Evolutionary conservation across 35 echinoderm and acorn worm genomes (phyloP).

Genomic region (Strongylocentrotus purpuratus): DNA sequence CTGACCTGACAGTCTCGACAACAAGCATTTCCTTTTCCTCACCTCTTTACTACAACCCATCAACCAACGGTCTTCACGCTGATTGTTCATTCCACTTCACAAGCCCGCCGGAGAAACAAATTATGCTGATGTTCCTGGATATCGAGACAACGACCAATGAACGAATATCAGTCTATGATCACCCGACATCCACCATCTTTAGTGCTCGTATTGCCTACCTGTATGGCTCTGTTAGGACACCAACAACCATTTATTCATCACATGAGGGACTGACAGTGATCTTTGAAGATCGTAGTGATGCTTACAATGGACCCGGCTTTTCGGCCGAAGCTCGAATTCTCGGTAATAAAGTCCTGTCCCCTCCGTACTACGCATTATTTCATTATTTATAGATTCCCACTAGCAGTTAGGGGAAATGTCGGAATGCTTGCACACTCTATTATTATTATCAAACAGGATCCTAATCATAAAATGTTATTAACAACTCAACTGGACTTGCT

Average conservation of each 20-base stretch:
- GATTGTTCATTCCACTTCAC: neutral
- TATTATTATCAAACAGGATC: too few relatives aligned
- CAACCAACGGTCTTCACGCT: neutral
- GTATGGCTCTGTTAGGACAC: neutral
- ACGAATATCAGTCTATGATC: neutral
- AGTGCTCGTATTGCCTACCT: neutral
- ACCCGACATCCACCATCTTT: neutral
- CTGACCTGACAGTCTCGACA: neutral
- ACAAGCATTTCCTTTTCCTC: neutral
- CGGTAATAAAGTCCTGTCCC: neutral
- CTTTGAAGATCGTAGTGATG: neutral
- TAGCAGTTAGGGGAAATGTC: too few relatives aligned
- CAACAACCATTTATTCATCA: neutral
- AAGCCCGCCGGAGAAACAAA: neutral
- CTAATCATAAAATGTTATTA: too few relatives aligned
- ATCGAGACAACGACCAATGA: neutral
- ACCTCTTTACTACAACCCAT: neutral
- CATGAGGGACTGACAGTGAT: neutral
- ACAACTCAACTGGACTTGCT: too few relatives aligned
- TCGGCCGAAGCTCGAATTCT: neutral
- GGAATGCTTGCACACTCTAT: too few relatives aligned
- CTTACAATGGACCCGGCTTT: neutral
- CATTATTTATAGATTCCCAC: too few relatives aligned
- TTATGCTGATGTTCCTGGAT: neutral
- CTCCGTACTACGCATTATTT: too few relatives aligned